A percentile compares a stretch with the other conserved stretches of the same genome.
Evolutionary conservation across 1,140 invertebrate genomes (phyloP).

Genomic region (Nixonia krombeini): DNA sequence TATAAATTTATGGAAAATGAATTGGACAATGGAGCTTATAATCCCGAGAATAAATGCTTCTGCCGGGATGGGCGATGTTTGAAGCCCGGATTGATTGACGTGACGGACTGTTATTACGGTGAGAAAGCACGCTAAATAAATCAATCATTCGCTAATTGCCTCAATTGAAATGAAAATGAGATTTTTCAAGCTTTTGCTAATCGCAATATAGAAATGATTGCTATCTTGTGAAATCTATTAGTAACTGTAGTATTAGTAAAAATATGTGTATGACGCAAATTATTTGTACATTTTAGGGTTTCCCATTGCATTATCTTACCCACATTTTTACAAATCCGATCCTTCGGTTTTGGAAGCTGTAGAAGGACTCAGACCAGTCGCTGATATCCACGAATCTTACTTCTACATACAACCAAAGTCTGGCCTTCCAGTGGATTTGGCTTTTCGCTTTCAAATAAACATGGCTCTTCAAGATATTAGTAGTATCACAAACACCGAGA

Average conservation of each 20-base stretch:
- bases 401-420: constrained; percentile 82
- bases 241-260: too few species aligned
- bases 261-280: too few species aligned
- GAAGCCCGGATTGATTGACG: constrained; percentile 81
- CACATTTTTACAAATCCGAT: constrained; percentile 87
- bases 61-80: constrained; percentile 80
- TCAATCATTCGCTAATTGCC: not conserved
- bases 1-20: constrained; percentile 82
- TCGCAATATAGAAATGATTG: too few species aligned
- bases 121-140: not conserved
- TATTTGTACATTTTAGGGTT: constrained; percentile 72
- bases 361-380: constrained; percentile 79
- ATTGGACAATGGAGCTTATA: constrained; percentile 81
- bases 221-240: too few species aligned
- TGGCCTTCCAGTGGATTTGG: constrained; percentile 82
- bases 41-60: constrained; percentile 84
- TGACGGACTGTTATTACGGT: constrained; percentile 83
- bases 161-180: not conserved
- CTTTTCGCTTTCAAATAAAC: constrained; percentile 86
- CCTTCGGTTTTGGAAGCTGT: constrained; percentile 77
- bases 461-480: constrained; percentile 81
- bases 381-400: constrained; percentile 79
- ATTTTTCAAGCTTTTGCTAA: too few species aligned
- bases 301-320: constrained; percentile 88
- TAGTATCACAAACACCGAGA: constrained; percentile 74